Conservation (phyloP, 2,113 vertebrate genomes). For the Hemiprocne comata region DNA sequence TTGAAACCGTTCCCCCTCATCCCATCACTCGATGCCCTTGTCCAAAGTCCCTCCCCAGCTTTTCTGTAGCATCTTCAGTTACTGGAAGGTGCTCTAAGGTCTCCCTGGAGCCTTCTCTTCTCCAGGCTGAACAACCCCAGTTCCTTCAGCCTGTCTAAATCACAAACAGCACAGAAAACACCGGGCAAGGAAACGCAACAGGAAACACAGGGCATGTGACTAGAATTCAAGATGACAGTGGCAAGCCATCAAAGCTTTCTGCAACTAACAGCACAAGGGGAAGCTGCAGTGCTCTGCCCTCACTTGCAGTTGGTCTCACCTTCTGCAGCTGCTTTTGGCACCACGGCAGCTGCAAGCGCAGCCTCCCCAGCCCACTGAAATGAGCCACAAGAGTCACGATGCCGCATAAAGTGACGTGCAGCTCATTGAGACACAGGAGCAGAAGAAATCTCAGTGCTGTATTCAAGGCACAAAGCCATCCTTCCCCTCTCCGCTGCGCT, state of each 20-base stretch:
- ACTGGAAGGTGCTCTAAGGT: no score
- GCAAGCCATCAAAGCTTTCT: neutral
- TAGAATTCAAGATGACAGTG: neutral
- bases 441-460: neutral
- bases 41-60: no score
- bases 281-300: neutral
- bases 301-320: neutral
- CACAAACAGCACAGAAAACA: neutral
- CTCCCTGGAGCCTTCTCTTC: no score
- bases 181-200: neutral
- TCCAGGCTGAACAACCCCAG: no score
- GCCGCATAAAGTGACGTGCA: rapidly evolving
- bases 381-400: rapidly evolving
- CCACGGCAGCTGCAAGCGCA: rapidly evolving
- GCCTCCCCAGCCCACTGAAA: neutral
- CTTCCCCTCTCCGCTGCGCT: neutral
- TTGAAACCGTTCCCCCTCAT: no score
- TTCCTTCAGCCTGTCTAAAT: neutral
- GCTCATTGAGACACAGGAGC: neutral
- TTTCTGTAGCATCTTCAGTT: no score
- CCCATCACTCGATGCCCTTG: no score
- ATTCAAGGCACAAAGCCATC: neutral
- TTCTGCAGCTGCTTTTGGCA: neutral
- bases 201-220: neutral
- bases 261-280: neutral